Conservation (phyloP, 1,140 invertebrate species). For the Samia ricini region DNA sequence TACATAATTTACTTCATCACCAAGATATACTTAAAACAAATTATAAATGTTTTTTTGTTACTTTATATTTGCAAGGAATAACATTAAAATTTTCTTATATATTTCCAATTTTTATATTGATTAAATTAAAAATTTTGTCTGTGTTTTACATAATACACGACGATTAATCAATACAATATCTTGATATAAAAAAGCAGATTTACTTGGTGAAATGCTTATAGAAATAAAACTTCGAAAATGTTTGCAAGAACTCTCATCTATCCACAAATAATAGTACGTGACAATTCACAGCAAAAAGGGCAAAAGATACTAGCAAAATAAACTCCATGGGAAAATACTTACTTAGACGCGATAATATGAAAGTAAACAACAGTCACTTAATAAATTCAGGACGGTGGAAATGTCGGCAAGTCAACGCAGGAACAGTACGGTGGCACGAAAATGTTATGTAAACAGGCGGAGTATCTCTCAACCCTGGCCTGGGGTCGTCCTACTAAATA, state of each 20-base stretch:
- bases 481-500: slow-evolving; percentile 67
- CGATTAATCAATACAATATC: too few relatives aligned
- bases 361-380: slow-evolving; percentile 40
- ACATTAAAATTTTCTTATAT: too few relatives aligned
- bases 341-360: slow-evolving; percentile 7
- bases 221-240: neutral
- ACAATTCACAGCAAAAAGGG: slow-evolving; percentile 1
- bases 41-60: too few relatives aligned
- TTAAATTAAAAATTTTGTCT: too few relatives aligned
- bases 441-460: slow-evolving; percentile 69
- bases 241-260: neutral
- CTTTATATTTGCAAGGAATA: too few relatives aligned
- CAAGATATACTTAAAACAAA: too few relatives aligned
- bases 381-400: slow-evolving; percentile 62
- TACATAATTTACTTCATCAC: too few relatives aligned
- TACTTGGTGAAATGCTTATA: neutral
- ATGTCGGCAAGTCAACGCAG: slow-evolving; percentile 31
- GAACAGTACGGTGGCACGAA: slow-evolving; percentile 45
- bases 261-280: neutral
- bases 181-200: neutral
- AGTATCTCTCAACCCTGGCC: slow-evolving; percentile 59
- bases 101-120: too few relatives aligned
- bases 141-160: too few relatives aligned
- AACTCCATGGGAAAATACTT: neutral
- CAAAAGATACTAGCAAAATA: slow-evolving; percentile 4